Percentiles rank a stretch among this genome's conserved stretches.
Evolutionary conservation across 2,113 vertebrate species (phyloP).

Genomic region (Neogobius melanostomus): DNA sequence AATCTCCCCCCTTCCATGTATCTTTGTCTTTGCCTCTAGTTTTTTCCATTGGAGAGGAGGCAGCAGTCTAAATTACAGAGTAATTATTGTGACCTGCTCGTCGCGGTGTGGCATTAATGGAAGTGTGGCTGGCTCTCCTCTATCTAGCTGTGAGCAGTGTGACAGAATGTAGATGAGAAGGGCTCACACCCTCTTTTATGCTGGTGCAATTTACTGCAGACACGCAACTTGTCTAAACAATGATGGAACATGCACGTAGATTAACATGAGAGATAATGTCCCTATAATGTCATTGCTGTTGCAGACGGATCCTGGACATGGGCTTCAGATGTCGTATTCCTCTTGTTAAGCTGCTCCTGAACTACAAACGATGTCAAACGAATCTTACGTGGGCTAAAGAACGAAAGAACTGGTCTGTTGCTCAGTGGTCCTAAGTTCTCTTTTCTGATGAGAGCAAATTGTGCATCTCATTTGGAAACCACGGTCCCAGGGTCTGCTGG

Average conservation of each 20-base stretch:
- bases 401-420: too few species aligned
- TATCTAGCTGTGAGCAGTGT: constrained; percentile 37
- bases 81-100: constrained; percentile 58
- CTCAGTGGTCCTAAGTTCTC: too few species aligned
- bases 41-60: constrained; percentile 24
- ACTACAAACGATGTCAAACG: too few species aligned
- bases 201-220: constrained; percentile 27
- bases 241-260: constrained; percentile 24
- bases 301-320: too few species aligned
- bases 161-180: constrained; percentile 55
- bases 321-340: too few species aligned
- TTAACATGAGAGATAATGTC: constrained; percentile 5
- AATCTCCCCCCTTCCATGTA: constrained; percentile 9
- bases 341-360: too few species aligned
- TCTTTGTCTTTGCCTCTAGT: constrained; percentile 20
- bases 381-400: too few species aligned
- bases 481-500: too few species aligned
- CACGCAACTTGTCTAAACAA: constrained; percentile 17
- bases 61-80: constrained; percentile 51
- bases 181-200: constrained; percentile 12
- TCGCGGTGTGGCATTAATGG: constrained; percentile 55
- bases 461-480: too few species aligned
- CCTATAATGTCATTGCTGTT: neutral
- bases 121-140: constrained; percentile 43
- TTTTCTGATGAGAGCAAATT: too few species aligned